Conservation (phyloP, 2,797 vertebrate species). For the Smutsia gigantea region DNA sequence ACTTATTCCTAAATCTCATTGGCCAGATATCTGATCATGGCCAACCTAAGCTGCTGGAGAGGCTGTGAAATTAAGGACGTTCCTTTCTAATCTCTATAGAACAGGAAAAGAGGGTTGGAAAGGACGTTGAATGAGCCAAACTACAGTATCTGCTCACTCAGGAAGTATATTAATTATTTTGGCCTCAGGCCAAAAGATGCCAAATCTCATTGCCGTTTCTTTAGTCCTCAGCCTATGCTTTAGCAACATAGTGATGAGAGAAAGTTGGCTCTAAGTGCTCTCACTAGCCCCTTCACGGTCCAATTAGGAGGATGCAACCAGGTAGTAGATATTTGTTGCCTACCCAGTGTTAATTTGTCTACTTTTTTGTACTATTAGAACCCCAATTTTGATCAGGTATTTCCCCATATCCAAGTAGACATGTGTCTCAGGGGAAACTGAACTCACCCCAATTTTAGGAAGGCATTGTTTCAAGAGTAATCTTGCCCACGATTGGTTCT, state of each 20-base stretch:
- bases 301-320: background rate
- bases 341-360: background rate
- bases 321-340: background rate
- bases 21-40: background rate
- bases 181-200: background rate
- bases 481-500: background rate
- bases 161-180: background rate
- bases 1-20: constrained; percentile 1
- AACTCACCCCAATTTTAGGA: background rate
- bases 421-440: background rate
- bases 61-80: background rate
- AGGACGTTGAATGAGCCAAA: background rate
- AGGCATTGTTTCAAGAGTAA: background rate
- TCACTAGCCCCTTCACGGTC: background rate
- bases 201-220: background rate
- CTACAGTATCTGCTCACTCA: background rate
- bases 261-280: background rate
- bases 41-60: background rate
- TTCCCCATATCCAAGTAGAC: background rate
- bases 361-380: background rate
- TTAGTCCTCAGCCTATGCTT: background rate
- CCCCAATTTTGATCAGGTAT: background rate
- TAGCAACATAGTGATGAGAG: background rate
- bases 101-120: background rate
- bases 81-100: constrained; percentile 32